phyloP scores from a whole-genome alignment of 2,797 vertebrate genomes.

The Rhinatrema bivittatum region DNA sequence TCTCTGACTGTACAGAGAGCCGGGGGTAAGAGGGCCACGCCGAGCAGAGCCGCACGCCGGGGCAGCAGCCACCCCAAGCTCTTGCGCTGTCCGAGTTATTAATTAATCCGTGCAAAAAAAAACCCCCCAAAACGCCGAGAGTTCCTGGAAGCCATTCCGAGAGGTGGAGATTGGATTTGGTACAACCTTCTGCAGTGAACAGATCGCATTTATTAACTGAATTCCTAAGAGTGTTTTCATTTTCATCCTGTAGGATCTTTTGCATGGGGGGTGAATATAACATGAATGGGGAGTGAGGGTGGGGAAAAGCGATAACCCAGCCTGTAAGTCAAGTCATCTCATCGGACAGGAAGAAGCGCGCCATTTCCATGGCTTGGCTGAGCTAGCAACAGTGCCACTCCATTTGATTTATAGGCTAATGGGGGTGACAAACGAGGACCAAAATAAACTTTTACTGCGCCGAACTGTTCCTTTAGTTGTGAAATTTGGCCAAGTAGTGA shows the following conservation, averaged over 20 bases:
- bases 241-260: slow-evolving; percentile 56
- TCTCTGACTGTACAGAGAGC: too few relatives aligned
- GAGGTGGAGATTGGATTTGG: too few relatives aligned
- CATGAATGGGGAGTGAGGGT: slow-evolving; percentile 75
- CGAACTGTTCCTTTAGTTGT: slow-evolving; percentile 78
- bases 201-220: too few relatives aligned
- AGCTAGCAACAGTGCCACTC: slow-evolving; percentile 59
- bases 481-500: slow-evolving; percentile 81
- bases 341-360: slow-evolving; percentile 71
- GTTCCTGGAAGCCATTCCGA: too few relatives aligned
- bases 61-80: too few relatives aligned
- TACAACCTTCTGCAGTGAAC: too few relatives aligned
- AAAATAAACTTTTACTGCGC: slow-evolving; percentile 84
- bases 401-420: slow-evolving; percentile 67
- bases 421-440: slow-evolving; percentile 78
- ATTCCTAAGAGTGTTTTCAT: too few relatives aligned
- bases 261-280: slow-evolving; percentile 61
- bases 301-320: slow-evolving; percentile 71
- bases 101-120: too few relatives aligned
- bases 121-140: too few relatives aligned
- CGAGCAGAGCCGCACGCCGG: too few relatives aligned
- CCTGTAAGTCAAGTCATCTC: slow-evolving; percentile 71
- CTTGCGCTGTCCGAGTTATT: too few relatives aligned
- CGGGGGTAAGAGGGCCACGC: too few relatives aligned
- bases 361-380: slow-evolving; percentile 67